Conservation (phyloP, 2,888 invertebrate genomes). For the Scaptomyza reducta region DNA sequence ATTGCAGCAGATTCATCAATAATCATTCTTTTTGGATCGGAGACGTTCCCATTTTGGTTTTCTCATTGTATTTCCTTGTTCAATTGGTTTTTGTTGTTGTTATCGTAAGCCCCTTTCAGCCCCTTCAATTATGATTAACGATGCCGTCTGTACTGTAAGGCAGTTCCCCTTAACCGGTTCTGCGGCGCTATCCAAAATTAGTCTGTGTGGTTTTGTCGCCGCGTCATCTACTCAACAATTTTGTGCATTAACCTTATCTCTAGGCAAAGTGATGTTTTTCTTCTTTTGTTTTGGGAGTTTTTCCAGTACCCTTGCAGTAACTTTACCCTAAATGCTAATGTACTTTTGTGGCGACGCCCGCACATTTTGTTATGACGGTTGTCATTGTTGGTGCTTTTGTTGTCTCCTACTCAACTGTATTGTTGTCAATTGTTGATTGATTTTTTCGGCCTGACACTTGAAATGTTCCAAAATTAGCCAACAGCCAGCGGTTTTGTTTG, state of each 20-base stretch:
- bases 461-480: conserved; percentile 59
- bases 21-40: conserved; percentile 10
- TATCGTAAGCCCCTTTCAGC: conserved; percentile 54
- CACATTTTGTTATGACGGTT: conserved; percentile 29
- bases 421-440: conserved; percentile 71
- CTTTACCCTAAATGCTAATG: conserved; percentile 46
- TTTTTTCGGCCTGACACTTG: conserved; percentile 63
- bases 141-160: conserved; percentile 30
- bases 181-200: conserved; percentile 62
- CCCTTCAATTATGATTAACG: conserved; percentile 71
- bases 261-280: conserved; percentile 26
- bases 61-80: conserved; percentile 8
- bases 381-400: conserved; percentile 20
- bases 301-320: conserved; percentile 15
- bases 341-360: conserved; percentile 49
- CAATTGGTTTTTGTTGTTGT: conserved; percentile 41
- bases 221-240: conserved; percentile 54
- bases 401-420: conserved; percentile 50
- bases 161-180: background rate
- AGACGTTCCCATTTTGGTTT: conserved; percentile 9
- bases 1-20: conserved; percentile 42
- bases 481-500: conserved; percentile 16
- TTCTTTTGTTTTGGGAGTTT: conserved; percentile 1
- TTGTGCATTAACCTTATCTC: conserved; percentile 61
- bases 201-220: conserved; percentile 56